Evolutionary conservation across 2,797 vertebrate species (phyloP).

Genomic region (Nyctalus aviator): DNA sequence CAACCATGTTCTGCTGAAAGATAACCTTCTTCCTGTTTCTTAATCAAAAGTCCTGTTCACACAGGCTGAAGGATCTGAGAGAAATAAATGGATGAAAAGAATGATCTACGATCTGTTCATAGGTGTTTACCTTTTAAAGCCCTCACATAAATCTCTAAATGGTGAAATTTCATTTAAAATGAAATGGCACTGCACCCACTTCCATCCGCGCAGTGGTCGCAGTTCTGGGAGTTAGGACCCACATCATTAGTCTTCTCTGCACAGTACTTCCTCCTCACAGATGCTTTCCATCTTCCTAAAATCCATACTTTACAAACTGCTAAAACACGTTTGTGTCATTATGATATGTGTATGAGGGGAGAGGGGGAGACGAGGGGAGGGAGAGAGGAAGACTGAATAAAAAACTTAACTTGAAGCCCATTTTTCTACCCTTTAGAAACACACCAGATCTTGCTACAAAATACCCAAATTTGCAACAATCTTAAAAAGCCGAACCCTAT

Average conservation of each 20-base stretch:
- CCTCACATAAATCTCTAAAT: background rate
- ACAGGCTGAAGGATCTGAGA: background rate
- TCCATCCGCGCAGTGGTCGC: accelerated
- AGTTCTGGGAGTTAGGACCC: background rate
- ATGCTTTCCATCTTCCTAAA: background rate
- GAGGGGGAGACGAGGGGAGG: accelerated
- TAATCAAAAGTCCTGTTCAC: background rate
- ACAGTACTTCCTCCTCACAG: background rate
- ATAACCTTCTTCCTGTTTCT: background rate
- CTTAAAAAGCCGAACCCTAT: background rate
- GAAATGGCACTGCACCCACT: background rate
- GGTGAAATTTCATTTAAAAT: background rate
- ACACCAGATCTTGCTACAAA: background rate
- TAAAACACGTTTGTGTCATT: background rate
- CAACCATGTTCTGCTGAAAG: background rate
- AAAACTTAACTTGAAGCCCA: background rate
- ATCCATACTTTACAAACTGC: background rate
- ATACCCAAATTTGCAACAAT: background rate
- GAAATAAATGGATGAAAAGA: background rate
- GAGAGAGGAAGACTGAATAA: background rate
- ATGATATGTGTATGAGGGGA: accelerated
- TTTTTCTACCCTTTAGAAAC: background rate
- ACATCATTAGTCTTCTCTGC: background rate
- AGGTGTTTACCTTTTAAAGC: background rate
- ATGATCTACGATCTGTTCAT: background rate